Percentiles rank a stretch among this genome's conserved stretches.
These are phyloP conservation scores for Microcebus ravelobensis DNA, from an alignment of 2,113 vertebrate species.

Conservation along the genomic window DNA sequence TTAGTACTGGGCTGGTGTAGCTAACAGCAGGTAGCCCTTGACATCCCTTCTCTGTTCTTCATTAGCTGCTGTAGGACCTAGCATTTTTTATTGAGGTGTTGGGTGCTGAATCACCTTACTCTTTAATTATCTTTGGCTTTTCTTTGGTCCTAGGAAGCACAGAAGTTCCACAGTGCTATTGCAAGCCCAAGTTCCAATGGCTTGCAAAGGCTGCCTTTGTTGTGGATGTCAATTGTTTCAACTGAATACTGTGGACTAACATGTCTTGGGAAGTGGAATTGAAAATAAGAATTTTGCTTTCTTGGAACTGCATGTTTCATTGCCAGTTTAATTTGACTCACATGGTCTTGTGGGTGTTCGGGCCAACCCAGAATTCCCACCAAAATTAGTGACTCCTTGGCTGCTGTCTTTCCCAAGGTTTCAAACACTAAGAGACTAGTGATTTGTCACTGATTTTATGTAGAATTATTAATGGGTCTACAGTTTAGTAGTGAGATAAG, in stretches of 20 bases:
- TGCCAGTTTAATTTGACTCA: not conserved
- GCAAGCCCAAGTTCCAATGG: not conserved
- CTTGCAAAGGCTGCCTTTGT: not conserved
- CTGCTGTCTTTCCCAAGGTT: not conserved
- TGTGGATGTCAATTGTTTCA: not conserved
- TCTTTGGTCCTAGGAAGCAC: not conserved
- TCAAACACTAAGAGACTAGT: not conserved
- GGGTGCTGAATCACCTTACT: not conserved
- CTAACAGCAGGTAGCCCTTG: not conserved
- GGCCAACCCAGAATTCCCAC: not conserved
- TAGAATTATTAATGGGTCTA: not conserved
- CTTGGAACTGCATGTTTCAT: not conserved
- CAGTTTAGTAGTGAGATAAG: not conserved
- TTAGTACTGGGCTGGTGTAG: not conserved
- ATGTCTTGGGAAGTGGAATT: not conserved
- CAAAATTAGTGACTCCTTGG: not conserved
- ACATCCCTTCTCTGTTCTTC: not conserved
- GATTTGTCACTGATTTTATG: not conserved
- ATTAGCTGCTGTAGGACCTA: not conserved
- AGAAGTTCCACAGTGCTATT: not conserved
- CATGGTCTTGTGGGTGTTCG: not conserved
- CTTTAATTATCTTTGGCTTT: not conserved
- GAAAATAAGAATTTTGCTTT: conserved; percentile 12
- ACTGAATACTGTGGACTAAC: not conserved
- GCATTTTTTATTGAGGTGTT: not conserved